Conservation (phyloP, 2,888 invertebrate species). For the Drosophila ezoana region DNA sequence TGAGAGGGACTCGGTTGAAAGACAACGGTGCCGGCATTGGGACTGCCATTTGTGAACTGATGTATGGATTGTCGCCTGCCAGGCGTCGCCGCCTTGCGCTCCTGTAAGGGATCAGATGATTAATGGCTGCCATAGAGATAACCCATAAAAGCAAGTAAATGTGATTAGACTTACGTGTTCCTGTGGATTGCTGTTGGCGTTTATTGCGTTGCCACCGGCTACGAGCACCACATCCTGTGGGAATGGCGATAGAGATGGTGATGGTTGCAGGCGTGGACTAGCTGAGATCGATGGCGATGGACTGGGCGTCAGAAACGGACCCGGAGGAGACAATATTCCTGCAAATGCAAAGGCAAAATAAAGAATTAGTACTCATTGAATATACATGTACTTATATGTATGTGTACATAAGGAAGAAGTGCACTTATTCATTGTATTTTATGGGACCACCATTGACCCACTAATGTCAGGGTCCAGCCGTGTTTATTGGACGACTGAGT, state of each 20-base stretch:
- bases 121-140: background rate
- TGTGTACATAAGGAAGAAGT: slow-evolving; percentile 7
- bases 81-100: slow-evolving; percentile 85
- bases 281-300: slow-evolving; percentile 86
- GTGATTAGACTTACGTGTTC: slow-evolving; percentile 81
- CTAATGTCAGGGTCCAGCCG: slow-evolving; percentile 39
- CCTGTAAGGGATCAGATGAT: slow-evolving; percentile 65
- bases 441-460: slow-evolving; percentile 51
- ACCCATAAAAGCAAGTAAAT: background rate
- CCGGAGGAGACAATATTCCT: slow-evolving; percentile 86
- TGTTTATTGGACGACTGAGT: slow-evolving; percentile 29
- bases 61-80: slow-evolving; percentile 85
- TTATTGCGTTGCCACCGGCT: slow-evolving; percentile 84
- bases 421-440: slow-evolving; percentile 46
- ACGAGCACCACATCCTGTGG: slow-evolving; percentile 85
- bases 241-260: slow-evolving; percentile 85
- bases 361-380: slow-evolving; percentile 26
- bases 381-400: background rate
- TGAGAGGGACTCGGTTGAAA: slow-evolving; percentile 85
- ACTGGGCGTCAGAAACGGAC: slow-evolving; percentile 86
- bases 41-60: slow-evolving; percentile 85
- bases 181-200: slow-evolving; percentile 84
- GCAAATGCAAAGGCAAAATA: slow-evolving; percentile 38
- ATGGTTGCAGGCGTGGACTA: slow-evolving; percentile 85
- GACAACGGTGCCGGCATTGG: slow-evolving; percentile 85